Evolutionary conservation across 2,113 vertebrate genomes (phyloP).

Genomic region (Chinchilla lanigera): DNA sequence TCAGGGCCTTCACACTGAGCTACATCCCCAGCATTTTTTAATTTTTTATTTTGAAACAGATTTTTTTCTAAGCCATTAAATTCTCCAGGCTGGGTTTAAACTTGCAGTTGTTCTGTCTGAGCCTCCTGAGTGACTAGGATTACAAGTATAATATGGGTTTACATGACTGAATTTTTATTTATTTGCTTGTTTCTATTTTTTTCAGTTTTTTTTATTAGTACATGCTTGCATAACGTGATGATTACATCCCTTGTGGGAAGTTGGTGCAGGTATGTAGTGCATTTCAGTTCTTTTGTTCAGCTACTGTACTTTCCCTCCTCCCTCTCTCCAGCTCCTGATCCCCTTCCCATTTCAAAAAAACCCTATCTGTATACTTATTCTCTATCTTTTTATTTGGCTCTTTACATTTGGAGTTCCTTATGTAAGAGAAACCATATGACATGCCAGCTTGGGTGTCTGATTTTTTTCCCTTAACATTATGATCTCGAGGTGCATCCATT

Average conservation of each 20-base stretch:
- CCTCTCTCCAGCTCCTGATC: background rate
- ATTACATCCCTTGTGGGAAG: background rate
- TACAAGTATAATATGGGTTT: background rate
- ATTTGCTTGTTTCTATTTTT: background rate
- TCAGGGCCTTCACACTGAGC: background rate
- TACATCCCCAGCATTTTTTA: background rate
- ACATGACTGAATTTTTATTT: background rate
- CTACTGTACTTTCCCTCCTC: background rate
- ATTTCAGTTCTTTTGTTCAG: background rate
- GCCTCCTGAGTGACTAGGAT: background rate
- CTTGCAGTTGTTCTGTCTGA: background rate
- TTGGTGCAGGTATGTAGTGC: background rate
- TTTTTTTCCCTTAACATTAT: background rate
- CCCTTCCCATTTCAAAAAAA: background rate
- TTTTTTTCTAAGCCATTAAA: background rate
- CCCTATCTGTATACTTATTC: background rate
- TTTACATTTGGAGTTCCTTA: background rate
- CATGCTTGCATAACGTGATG: background rate
- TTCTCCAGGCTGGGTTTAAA: background rate
- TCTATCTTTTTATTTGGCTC: background rate
- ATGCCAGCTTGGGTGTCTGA: background rate
- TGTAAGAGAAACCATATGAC: background rate
- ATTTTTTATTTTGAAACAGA: background rate
- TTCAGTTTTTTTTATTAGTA: background rate
- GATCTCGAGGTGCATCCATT: background rate